Base-by-base conservation (phyloP, 2,888 invertebrate genomes). In the Drosophila stalkeri region DNA sequence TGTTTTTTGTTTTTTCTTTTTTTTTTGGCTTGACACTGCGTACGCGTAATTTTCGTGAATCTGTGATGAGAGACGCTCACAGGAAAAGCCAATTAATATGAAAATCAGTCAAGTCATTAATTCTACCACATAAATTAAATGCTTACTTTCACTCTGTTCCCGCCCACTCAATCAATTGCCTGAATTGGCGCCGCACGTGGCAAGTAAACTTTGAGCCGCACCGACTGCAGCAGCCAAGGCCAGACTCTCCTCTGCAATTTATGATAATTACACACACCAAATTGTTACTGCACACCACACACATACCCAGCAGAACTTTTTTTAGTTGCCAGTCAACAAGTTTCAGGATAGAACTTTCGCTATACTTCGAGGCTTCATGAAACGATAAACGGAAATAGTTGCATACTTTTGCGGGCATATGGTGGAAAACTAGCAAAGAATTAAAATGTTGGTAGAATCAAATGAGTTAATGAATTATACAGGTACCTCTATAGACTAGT, bases 21-120 rank as follows among this genome's bases (percentile, higher is more conserved):
- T 47, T 47, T 16, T 31, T 14, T 3, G 3, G 44, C 52, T 11
- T 33, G 57, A 14, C 37, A 51, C 20, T 44, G 57, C 77, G 72
- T 72, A 66, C 81, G 33, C 64, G 56, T 60, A 67, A 81, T 60
- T 64, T 55, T 51, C 23, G 47, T 46, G 43, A 37, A 52, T 61
- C 39, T 51, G 7, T 31, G 33, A 18, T 31, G 18, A 31, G 16
- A 33, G 31, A 33, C 51, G 46, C 55, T 51, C 43, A 41, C 52
- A 56, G 75, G 75, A 80, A 73, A 77, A 77, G 72, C 74, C 77
- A 89, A 90, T 86, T 90, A 86, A 90, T 89, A 90, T 90, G 90
- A 80, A 79, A 86, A 90, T 81, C 75, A 74, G 72, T 56, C 12
- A 51, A 57, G 52, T 74, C 76, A 80, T 73, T 72, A 64, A 70